Evolutionary conservation across 2,888 invertebrate species (phyloP), one percentile per base, ranked within the genome.

Genomic region (Syrphus vitripennis): DNA sequence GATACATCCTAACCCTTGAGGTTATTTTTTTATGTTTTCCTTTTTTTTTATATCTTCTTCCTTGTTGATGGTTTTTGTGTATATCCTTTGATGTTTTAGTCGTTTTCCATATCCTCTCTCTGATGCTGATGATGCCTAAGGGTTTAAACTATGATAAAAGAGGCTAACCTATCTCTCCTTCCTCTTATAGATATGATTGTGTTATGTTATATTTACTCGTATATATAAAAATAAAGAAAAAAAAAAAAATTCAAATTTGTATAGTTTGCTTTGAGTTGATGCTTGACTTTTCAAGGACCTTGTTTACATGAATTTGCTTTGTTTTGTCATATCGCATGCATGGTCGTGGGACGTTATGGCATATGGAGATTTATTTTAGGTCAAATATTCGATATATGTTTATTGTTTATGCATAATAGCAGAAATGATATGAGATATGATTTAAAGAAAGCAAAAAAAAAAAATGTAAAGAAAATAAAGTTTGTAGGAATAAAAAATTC

Each of bases 81-180:
- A 6, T 34, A 48, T 72, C 48, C 82, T 82, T 83, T 77, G 82
- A 82, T 71, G 67, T 77, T 67, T 34, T 50, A 59, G 63, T 75
- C 69, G 61, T 34, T 14, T 50, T 48, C 16, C 45, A 19, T 42
- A 69, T 69, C 40, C 63, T 12, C 34, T 12, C 9, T 5, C 5
- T 31, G 31, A 31, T 31, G 31, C 5, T 63, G 67, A 67, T 70
- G 67, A 48, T 34, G 31, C 48, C 50, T 50, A n/a, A 67, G 50
- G 34, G 67, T n/a, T 31, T 67, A 67, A n/a, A 59, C 59, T 63
- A 45, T 16, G 24, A 34, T 29, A 67, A 48, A 67, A 50, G 50
- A 50, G 67, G 24, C 50, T 67, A 67, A 65, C 14, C n/a, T 14
- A n/a, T 50, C 34, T 67, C 45, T 65, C 21, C 21, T 3, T 9